Evolutionary conservation across 2,113 vertebrate species (phyloP), one percentile per base, ranked within the genome.

Genomic region (Cisticola juncidis): DNA sequence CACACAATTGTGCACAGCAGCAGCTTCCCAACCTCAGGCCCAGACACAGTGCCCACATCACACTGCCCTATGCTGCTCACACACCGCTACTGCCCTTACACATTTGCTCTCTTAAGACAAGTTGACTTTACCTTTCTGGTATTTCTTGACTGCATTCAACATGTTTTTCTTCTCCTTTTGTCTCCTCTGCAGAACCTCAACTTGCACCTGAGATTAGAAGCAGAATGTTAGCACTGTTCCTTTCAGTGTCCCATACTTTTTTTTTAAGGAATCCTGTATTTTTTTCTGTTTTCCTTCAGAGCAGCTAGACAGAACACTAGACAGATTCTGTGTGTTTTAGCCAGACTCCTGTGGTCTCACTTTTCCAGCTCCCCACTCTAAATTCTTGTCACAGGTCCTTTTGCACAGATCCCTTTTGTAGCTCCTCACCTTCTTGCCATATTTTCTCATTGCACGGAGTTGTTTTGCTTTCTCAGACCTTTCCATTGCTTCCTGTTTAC

Each of bases 401-500:
- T 50, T 31, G 44, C 13, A 50, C 25, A 57, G 19, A 17, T 44
- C 48, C 28, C 35, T 72, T 74, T 17, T 33, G 36, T 25, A 89
- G 48, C 36, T 91, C 33, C 91, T 97, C 68, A 99, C 99, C 99
- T 99, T 99, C 97, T 99, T 99, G 96, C 99, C 98, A 0, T 99
- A 99, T 96, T 99, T 99, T 94, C 99, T 98, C 95, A 99, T 98
- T 38, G 99, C 99, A 48, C 99, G 98, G 66, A 99, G 98, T 80
- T 99, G 99, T 97, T 99, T 99, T 6, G 99, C 99, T 84, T 99
- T 99, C 96, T 99, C 99, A 3, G 99, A 99, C 88, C 97, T 99
- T 95, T 99, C 99, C 97, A 99, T 98, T 29, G 98, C 98, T 25
- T 95, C 93, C 95, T 99, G 99, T 94, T 99, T 99, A 51, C 97